These are phyloP conservation scores for Muscina levida DNA, from an alignment of 2,888 invertebrate species.

Conservation along the genomic window DNA sequence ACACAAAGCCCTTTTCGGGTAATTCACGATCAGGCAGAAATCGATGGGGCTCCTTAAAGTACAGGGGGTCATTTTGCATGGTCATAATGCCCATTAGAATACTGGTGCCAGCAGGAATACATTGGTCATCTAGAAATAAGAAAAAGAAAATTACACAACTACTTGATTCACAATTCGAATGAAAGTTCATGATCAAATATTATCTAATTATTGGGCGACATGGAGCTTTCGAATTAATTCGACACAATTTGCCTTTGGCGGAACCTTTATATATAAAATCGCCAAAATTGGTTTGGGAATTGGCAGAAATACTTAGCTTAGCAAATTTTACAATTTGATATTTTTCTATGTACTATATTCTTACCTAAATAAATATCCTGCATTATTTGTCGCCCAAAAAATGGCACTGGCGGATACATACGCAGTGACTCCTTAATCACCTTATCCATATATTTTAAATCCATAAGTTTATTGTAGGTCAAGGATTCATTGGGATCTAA, in stretches of 20 bases:
- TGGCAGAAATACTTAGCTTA: too few relatives aligned
- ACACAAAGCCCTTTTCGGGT: slow-evolving; percentile 67
- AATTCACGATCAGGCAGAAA: slow-evolving; percentile 68
- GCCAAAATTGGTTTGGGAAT: too few relatives aligned
- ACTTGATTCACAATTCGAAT: too few relatives aligned
- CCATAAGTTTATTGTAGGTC: slow-evolving; percentile 67
- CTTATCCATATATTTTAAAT: slow-evolving; percentile 81
- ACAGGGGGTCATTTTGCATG: slow-evolving; percentile 63
- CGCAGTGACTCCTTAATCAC: slow-evolving; percentile 85
- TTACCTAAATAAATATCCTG: slow-evolving; percentile 81
- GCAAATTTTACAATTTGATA: too few relatives aligned
- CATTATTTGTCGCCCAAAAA: slow-evolving; percentile 81
- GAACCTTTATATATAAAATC: too few relatives aligned
- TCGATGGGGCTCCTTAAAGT: slow-evolving; percentile 68
- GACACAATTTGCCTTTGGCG: too few relatives aligned
- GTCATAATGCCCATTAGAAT: slow-evolving; percentile 64
- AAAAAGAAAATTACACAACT: too few relatives aligned
- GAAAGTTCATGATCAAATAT: too few relatives aligned
- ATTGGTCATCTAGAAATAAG: slow-evolving; percentile 64
- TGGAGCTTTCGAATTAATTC: too few relatives aligned
- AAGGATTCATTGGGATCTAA: slow-evolving; percentile 57
- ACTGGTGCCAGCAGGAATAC: slow-evolving; percentile 67
- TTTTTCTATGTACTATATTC: too few relatives aligned
- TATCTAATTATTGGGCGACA: too few relatives aligned
- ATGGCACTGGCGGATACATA: slow-evolving; percentile 84